Evolutionary conservation across 2,888 invertebrate species (phyloP).

Genomic region (Lysandra bellargus): DNA sequence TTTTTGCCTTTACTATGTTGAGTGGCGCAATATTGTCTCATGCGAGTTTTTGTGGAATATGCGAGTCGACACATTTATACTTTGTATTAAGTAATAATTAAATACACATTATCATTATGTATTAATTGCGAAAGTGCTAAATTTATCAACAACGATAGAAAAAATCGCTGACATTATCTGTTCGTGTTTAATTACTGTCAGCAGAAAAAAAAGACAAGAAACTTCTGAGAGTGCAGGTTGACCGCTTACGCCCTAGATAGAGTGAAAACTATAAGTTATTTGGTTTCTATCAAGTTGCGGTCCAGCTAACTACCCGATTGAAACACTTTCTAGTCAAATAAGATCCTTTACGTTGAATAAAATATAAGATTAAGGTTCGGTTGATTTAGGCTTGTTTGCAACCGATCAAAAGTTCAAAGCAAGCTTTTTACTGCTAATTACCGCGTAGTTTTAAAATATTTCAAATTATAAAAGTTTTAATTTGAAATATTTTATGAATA

Average conservation of each 20-base stretch:
- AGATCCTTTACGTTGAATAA: conserved; percentile 36
- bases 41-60: not conserved
- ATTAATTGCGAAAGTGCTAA: not conserved
- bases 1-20: conserved; percentile 2
- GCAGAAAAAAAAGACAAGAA: not conserved
- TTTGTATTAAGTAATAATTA: not conserved
- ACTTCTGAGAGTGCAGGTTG: conserved; percentile 51
- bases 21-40: conserved; percentile 4
- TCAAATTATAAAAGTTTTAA: no score
- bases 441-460: no score
- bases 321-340: conserved; percentile 62
- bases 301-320: conserved; percentile 58
- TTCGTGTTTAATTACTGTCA: not conserved
- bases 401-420: no score
- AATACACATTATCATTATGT: not conserved
- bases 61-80: not conserved
- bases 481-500: not conserved
- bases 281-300: conserved; percentile 72
- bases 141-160: not conserved
- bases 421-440: no score
- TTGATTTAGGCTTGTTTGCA: not conserved
- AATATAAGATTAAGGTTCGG: not conserved
- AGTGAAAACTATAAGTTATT: conserved; percentile 70
- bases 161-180: not conserved
- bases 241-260: conserved; percentile 66